phyloP scores from a whole-genome alignment of 1,140 invertebrate genomes.

The Riptortus pedestris region DNA sequence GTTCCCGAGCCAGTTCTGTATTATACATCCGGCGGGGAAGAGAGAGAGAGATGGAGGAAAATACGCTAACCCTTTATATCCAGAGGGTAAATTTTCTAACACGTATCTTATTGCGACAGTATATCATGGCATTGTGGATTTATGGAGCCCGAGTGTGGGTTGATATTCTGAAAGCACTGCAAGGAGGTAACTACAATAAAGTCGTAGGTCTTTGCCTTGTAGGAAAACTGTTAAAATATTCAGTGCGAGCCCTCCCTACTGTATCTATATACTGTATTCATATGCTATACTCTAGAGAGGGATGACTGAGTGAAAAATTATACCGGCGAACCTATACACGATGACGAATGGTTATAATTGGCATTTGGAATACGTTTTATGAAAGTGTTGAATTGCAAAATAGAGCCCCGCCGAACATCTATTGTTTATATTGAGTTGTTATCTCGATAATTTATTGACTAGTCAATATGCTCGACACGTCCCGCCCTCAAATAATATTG shows the following conservation, averaged over 20 bases:
- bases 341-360: not conserved
- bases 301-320: not conserved
- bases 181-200: too few relatives aligned
- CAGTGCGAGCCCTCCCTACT: too few relatives aligned
- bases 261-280: too few relatives aligned
- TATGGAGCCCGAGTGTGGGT: too few relatives aligned
- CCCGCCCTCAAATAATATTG: too few relatives aligned
- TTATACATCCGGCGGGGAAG: not conserved
- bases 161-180: too few relatives aligned
- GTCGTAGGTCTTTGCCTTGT: too few relatives aligned
- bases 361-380: not conserved
- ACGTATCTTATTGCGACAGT: not conserved
- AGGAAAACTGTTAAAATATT: too few relatives aligned
- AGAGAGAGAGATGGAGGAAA: not conserved
- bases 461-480: too few relatives aligned
- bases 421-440: too few relatives aligned
- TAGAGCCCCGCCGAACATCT: not conserved
- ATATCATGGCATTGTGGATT: not conserved
- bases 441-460: too few relatives aligned
- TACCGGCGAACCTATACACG: not conserved
- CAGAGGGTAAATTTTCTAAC: not conserved
- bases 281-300: too few relatives aligned
- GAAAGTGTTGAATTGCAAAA: not conserved
- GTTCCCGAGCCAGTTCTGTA: not conserved
- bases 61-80: not conserved